A percentile compares a stretch with the other conserved stretches of the same genome.
Conservation (phyloP, 2,888 invertebrate genomes). For the Andricus quercusramuli region DNA sequence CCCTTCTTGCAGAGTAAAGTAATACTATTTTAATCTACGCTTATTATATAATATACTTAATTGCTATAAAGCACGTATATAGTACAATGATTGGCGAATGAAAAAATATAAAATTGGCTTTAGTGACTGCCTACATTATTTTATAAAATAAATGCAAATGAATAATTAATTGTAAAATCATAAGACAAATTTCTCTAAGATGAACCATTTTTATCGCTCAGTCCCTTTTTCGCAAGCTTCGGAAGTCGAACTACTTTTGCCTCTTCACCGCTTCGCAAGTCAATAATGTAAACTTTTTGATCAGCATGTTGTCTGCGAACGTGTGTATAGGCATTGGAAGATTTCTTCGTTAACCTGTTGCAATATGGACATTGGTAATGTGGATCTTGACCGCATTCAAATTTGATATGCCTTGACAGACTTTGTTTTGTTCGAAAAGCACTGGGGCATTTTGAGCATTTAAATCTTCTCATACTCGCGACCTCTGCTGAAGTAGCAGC, state of each 20-base stretch:
- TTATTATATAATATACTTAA: background rate
- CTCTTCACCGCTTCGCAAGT: slow-evolving; percentile 46
- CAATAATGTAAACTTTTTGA: slow-evolving; percentile 28
- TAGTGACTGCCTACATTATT: too few species aligned
- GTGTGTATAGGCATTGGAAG: slow-evolving; percentile 66
- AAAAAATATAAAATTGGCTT: background rate
- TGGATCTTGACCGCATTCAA: slow-evolving; percentile 78
- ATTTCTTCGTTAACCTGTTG: slow-evolving; percentile 60
- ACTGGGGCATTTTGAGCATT: slow-evolving; percentile 56
- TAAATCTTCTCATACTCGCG: slow-evolving; percentile 13
- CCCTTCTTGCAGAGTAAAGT: background rate
- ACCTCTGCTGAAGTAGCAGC: background rate
- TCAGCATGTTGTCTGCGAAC: slow-evolving; percentile 54
- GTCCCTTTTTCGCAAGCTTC: background rate
- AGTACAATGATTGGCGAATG: background rate
- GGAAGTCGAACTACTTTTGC: slow-evolving; percentile 60
- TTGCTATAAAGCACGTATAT: background rate
- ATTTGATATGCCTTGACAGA: slow-evolving; percentile 75
- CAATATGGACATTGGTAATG: slow-evolving; percentile 73
- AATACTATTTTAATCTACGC: background rate
- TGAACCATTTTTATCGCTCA: background rate
- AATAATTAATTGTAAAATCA: background rate
- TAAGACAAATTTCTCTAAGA: background rate
- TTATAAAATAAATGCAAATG: too few species aligned
- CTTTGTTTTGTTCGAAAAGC: slow-evolving; percentile 72